phyloP scores from a whole-genome alignment of 2,888 invertebrate species.

The Drosophila hamatofila region DNA sequence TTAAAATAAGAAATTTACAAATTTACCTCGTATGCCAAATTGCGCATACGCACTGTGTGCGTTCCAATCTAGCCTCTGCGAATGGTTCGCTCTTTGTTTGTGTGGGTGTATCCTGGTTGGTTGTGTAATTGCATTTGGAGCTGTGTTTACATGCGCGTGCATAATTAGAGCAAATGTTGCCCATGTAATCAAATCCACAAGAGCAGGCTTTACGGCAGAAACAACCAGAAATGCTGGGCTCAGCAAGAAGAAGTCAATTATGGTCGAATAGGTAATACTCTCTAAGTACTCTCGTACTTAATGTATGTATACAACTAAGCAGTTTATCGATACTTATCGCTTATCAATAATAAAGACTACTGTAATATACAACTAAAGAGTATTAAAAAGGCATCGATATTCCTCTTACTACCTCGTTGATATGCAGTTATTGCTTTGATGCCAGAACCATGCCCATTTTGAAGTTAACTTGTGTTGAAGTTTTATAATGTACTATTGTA shows the following conservation, averaged over 20 bases:
- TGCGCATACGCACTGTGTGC: constrained; percentile 65
- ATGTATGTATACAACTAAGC: too few species aligned
- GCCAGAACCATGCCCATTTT: constrained; percentile 28
- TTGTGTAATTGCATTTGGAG: constrained; percentile 72
- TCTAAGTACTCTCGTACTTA: neutral
- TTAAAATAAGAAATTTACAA: constrained; percentile 20
- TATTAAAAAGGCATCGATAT: too few species aligned
- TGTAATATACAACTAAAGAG: neutral
- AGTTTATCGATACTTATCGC: too few species aligned
- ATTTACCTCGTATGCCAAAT: constrained; percentile 50
- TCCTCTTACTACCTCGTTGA: too few species aligned
- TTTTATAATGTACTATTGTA: too few species aligned
- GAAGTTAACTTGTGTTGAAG: constrained; percentile 17
- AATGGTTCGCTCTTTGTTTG: constrained; percentile 3
- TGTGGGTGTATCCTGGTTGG: constrained; percentile 14
- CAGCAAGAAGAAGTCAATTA: neutral
- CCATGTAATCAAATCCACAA: constrained; percentile 74
- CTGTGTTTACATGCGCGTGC: constrained; percentile 79
- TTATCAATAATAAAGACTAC: too few species aligned
- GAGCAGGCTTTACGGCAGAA: constrained; percentile 13
- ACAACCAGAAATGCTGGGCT: constrained; percentile 13
- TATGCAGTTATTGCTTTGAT: too few species aligned
- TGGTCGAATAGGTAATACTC: neutral
- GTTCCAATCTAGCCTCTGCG: constrained; percentile 51
- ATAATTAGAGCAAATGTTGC: constrained; percentile 77